Conservation (phyloP, 2,113 vertebrate species). For the Junco hyemalis region DNA sequence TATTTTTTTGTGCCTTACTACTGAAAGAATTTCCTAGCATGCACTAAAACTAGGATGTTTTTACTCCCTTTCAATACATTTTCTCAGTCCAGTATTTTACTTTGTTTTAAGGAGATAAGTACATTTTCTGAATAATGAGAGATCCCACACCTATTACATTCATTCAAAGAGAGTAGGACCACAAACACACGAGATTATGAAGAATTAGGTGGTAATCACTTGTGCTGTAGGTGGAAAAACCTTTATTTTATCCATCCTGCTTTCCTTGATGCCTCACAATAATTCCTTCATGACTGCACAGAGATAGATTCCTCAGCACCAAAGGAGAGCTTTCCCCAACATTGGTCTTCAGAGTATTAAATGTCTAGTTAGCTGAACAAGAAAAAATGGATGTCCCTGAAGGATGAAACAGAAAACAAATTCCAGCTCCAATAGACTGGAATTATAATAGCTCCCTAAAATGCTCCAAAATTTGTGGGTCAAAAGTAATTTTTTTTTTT, state of each 20-base stretch:
- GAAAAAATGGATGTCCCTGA: not conserved
- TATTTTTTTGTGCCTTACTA: not conserved
- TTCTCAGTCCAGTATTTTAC: not conserved
- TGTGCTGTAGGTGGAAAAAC: not conserved
- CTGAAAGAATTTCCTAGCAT: not conserved
- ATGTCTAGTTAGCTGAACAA: not conserved
- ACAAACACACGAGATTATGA: not conserved
- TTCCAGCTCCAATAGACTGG: not conserved
- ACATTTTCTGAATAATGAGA: not conserved
- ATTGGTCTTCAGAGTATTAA: not conserved
- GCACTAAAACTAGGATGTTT: not conserved
- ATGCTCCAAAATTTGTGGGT: not conserved
- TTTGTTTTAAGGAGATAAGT: not conserved
- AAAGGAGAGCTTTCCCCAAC: not conserved
- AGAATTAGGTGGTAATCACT: not conserved
- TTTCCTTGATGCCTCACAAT: not conserved
- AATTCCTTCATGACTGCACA: not conserved
- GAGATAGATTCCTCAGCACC: not conserved
- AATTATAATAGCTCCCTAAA: not conserved
- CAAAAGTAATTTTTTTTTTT: not conserved
- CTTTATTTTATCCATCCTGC: not conserved
- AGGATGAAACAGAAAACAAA: not conserved
- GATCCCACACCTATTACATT: accelerated
- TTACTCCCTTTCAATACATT: not conserved
- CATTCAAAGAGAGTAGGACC: not conserved